Evolutionary conservation across 2,113 vertebrate species (phyloP).

Genomic region (Lutjanus erythropterus): DNA sequence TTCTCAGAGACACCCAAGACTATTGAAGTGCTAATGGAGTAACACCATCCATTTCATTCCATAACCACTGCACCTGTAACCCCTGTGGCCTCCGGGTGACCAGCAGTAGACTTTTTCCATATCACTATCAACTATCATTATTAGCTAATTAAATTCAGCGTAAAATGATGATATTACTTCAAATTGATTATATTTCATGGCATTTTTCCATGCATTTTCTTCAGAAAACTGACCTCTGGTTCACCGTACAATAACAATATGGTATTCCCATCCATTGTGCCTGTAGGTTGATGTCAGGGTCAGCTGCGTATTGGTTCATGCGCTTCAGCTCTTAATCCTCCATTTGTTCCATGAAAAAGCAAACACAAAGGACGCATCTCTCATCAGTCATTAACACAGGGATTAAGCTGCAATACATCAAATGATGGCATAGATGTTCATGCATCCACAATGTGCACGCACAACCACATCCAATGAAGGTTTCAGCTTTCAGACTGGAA

Average conservation of each 20-base stretch:
- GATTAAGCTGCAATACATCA: constrained; percentile 30
- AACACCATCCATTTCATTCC: constrained; percentile 70
- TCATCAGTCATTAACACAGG: constrained; percentile 42
- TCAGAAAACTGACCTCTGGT: neutral
- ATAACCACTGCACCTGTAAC: constrained; percentile 50
- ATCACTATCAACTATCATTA: neutral
- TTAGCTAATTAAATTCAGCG: neutral
- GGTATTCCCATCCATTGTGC: neutral
- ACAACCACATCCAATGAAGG: neutral
- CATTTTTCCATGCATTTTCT: neutral
- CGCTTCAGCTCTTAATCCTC: constrained; percentile 40
- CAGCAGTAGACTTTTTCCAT: neutral
- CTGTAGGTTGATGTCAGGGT: neutral
- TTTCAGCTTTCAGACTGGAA: constrained; percentile 21
- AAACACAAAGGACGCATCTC: constrained; percentile 38
- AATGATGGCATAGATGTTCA: neutral
- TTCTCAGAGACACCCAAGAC: constrained; percentile 76
- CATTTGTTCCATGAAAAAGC: constrained; percentile 15
- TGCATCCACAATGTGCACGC: neutral
- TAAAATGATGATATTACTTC: neutral
- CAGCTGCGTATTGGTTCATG: neutral
- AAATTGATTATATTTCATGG: neutral
- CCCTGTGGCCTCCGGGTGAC: constrained; percentile 40
- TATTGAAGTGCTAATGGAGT: constrained; percentile 77
- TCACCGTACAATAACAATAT: neutral